A percentile compares a stretch with the other conserved stretches of the same genome.
Evolutionary conservation across 2,113 vertebrate genomes (phyloP).

Genomic region (Passerina amoena): DNA sequence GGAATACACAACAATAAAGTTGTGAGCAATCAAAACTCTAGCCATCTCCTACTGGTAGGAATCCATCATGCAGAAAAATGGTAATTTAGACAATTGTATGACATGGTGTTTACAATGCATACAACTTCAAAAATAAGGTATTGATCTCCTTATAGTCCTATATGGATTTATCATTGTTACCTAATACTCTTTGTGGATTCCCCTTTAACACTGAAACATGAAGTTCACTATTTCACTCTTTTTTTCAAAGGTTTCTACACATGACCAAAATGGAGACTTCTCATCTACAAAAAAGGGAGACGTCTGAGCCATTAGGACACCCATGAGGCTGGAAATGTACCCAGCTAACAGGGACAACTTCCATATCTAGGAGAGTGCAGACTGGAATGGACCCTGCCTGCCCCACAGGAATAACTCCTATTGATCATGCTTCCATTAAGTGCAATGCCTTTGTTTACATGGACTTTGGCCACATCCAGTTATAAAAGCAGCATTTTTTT

Average conservation of each 20-base stretch:
- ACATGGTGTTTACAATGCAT: background rate
- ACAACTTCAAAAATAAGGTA: background rate
- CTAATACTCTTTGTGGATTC: background rate
- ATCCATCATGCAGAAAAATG: background rate
- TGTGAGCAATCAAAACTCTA: background rate
- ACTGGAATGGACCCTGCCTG: background rate
- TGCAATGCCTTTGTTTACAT: background rate
- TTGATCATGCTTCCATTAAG: fast-evolving
- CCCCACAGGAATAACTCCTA: background rate
- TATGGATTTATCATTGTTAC: background rate
- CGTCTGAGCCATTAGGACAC: background rate
- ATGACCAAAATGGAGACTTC: background rate
- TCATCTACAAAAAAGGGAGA: background rate
- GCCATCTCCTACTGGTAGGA: background rate
- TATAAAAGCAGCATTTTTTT: background rate
- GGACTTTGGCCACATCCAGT: background rate
- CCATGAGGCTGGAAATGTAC: background rate
- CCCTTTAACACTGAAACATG: background rate
- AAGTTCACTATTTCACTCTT: background rate
- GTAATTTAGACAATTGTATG: background rate
- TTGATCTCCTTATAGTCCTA: background rate
- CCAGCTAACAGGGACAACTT: background rate
- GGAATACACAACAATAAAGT: background rate
- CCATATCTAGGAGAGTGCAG: background rate
- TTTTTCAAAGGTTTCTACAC: background rate